Evolutionary conservation across 1,140 invertebrate genomes (phyloP).

Genomic region (Pseudomyrmex pallidus): DNA sequence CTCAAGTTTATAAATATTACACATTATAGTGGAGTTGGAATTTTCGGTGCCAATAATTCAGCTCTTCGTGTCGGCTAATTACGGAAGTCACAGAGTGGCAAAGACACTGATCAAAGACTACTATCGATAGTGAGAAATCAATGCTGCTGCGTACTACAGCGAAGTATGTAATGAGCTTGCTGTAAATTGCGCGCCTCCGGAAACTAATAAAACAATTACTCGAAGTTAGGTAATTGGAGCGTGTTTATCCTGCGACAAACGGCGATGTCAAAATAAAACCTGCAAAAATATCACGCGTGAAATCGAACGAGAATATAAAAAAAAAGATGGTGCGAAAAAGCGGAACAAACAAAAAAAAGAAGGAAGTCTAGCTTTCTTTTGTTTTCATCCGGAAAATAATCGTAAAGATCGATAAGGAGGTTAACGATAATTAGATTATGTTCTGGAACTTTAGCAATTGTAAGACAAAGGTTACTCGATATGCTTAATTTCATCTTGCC

Average conservation of each 20-base stretch:
- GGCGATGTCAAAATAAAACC: conserved; percentile 13
- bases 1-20: no score
- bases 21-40: background rate
- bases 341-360: background rate
- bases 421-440: conserved; percentile 26
- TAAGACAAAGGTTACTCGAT: conserved; percentile 8
- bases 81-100: background rate
- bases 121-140: background rate
- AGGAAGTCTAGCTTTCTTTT: background rate
- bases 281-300: background rate
- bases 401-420: background rate
- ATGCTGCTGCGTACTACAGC: background rate
- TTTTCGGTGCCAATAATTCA: background rate
- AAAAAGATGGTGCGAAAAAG: background rate
- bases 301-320: background rate
- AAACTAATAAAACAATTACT: conserved; percentile 28
- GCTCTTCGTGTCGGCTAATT: conserved; percentile 7
- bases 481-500: conserved; percentile 12
- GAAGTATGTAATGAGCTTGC: conserved; percentile 20
- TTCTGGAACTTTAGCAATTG: conserved; percentile 30
- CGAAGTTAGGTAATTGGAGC: background rate
- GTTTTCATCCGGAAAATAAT: background rate
- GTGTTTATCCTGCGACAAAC: background rate
- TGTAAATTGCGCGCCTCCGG: background rate
- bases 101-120: background rate